Base-by-base conservation (phyloP, 2,888 invertebrate genomes). In the Bimastos eiseni region DNA sequence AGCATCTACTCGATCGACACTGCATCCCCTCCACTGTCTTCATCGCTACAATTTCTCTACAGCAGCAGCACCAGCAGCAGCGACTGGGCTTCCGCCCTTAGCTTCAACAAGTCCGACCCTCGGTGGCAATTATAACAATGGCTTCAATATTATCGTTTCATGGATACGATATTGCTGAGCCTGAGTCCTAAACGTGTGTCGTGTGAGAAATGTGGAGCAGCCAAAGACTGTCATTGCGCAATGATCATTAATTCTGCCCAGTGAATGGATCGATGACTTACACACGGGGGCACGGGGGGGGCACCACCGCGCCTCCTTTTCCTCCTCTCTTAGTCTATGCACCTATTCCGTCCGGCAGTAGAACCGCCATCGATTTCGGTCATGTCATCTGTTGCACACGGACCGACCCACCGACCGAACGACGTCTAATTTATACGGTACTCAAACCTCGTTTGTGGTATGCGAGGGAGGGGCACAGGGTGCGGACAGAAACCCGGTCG, bases 121-220 rank as follows among this genome's bases (percentile, higher is more conserved):
- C 70, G n/a, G 70, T 70, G 70, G 70, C 70, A 70, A 70, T 70
- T 70, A 70, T 70, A 70, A 70, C 70, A 70, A 70, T 70, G 70
- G 70, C n/a, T 11, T 70, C 70, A 70, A n/a, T 70, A n/a, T 70
- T 70, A 70, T 70, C n/a, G 70, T 4, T n/a, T 55, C 24, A 55
- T 24, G 55, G 5, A n/a, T n/a, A n/a, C 55, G 55, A 6, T 24
- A 55, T 55, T 55, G 24, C 55, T 30, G 70, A 30, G 8, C 0
- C 70, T 17, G 70, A 70, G 30, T n/a, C n/a, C 70, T 70, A n/a
- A 70, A 70, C 49, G 30, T 70, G 70, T 70, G 17, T 49, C 70
- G n/a, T n/a, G 6, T 70, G 70, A 70, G 70, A 70, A 70, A 49
- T 5, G 21, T 5, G 49, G 24, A 49, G 21, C 49, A 49, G 49